Conservation (phyloP, 23 tunicate genomes). For the Diplosoma virens region DNA sequence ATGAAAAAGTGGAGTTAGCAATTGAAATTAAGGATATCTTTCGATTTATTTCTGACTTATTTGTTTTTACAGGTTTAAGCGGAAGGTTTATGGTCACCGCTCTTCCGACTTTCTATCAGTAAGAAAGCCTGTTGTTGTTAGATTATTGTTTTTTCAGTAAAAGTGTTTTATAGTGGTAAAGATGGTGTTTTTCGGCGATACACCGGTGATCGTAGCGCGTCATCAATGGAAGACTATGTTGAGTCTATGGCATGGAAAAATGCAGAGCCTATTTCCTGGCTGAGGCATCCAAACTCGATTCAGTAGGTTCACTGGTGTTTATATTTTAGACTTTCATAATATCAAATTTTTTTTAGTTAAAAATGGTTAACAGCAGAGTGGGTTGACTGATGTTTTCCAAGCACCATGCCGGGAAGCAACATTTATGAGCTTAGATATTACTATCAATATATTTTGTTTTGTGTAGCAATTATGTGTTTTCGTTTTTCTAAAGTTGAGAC, state of each 20-base stretch:
- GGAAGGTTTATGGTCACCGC: slow-evolving; percentile 91
- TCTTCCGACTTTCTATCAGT: slow-evolving; percentile 85
- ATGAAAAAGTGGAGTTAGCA: too few species aligned
- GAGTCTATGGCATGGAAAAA: slow-evolving; percentile 30
- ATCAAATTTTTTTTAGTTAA: too few species aligned
- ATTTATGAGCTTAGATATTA: too few species aligned
- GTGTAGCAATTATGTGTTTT: too few species aligned
- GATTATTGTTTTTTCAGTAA: neutral
- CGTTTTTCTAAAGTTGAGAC: too few species aligned
- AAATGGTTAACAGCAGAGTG: too few species aligned
- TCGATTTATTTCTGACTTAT: neutral
- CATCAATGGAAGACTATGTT: slow-evolving; percentile 47
- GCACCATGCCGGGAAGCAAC: too few species aligned
- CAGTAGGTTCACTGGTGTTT: too few species aligned
- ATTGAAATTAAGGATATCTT: too few species aligned
- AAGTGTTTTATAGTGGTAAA: slow-evolving; percentile 34
- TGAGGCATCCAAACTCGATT: slow-evolving; percentile 70
- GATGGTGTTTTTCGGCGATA: slow-evolving; percentile 84
- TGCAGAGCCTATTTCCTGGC: slow-evolving; percentile 62
- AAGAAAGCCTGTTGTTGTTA: slow-evolving; percentile 25
- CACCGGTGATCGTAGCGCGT: slow-evolving; percentile 39
- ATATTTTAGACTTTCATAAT: too few species aligned
- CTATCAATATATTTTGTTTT: too few species aligned
- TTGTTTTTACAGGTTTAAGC: slow-evolving; percentile 65
- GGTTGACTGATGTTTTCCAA: too few species aligned